Evolutionary conservation across 2,113 vertebrate genomes (phyloP), one percentile per base, ranked within the genome.

Genomic region (Neogale vison): DNA sequence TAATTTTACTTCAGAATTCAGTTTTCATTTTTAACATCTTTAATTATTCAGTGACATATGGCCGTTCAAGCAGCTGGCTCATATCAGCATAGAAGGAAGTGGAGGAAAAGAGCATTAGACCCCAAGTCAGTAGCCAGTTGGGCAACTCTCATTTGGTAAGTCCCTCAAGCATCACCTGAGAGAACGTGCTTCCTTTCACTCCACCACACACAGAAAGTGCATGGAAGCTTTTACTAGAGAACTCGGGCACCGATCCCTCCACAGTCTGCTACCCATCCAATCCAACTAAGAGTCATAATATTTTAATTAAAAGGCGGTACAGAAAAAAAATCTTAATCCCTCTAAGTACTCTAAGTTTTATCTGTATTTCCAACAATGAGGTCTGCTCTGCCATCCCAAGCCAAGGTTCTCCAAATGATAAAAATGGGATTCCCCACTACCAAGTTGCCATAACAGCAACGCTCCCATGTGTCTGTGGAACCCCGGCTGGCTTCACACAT

Each of bases 231-330:
- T 83, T 84, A 87, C 50, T 36, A 24, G 71, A 61, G n/a, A 61
- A 71, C 42, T 83, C 42, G 82, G 55, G 52, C 39, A 59, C 5
- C 4, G 15, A 96, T 76, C 36, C 20, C 21, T 90, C 67, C 89
- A 80, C 63, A 71, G 50, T 77, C 45, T 6, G 23, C 63, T 59
- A 57, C 36, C n/a, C 83, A 74, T 50, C 42, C 83, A 63, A 18
- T 17, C 36, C 71, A 90, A 67, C 23, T 61, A 86, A 93, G 42
- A 92, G 72, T 82, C 61, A 86, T 21, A 88, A 84, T 76, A 67
- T 50, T 96, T 93, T 69, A 90, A 65, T 52, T 92, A 21, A 83
- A 93, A 97, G 89, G 59, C 80, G 52, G 36, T 9, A 93, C 50
- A 88, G 57, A 24, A 93, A 80, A 80, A 92, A 97, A 47, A 3